Evolutionary conservation across 1,140 invertebrate species (phyloP), one percentile per base, ranked within the genome.

Genomic region (Marisa cornuarietis): DNA sequence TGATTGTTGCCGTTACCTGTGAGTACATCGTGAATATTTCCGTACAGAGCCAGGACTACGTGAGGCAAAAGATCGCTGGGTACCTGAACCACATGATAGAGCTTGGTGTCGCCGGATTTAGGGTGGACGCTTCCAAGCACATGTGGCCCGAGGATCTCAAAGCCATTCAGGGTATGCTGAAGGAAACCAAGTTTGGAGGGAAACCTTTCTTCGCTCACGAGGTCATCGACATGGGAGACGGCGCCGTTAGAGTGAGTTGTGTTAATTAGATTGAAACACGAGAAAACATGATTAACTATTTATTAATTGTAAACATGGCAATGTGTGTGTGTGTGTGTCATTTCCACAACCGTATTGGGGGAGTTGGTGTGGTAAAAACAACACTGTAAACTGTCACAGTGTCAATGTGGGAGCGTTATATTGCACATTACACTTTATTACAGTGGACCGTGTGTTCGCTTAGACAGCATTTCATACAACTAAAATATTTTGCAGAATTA

Each of bases 191-290:
- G 9, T 86, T 84, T 95, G 88, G 89, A 11, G 85, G 84, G 0
- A 81, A 81, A 42, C 88, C 92, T 14, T 91, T 91, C 79, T 88
- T 96, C 81, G 95, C 92, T 87, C 95, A 96, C 86, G 96, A 97
- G 91, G 95, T 97, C 11, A 95, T 96, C 71, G 95, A 96, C 89
- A 84, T 90, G 76, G 95, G 94, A 52, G 92, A 93, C 51, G 95
- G 95, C 87, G 93, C 94, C 18, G 92, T 96, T 69, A 93, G 91
- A n/a, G 92, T 92, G 89, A 92, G 96, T 80, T 93, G 95, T 88
- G 94, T 94, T 69, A 88, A 88, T 10, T 87, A 86, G 84, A 92
- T 93, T 68, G 92, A 94, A 82, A 95, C 96, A 0, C 91, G 93
- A 77, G 86, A 87, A 94, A 93, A 89, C 93, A 96, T n/a, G 90